A percentile compares a stretch with the other conserved stretches of the same genome.
These are phyloP conservation scores for Epizoanthus ramosus DNA, from an alignment of 92 coral and sea anemone genomes.

Conservation along the genomic window DNA sequence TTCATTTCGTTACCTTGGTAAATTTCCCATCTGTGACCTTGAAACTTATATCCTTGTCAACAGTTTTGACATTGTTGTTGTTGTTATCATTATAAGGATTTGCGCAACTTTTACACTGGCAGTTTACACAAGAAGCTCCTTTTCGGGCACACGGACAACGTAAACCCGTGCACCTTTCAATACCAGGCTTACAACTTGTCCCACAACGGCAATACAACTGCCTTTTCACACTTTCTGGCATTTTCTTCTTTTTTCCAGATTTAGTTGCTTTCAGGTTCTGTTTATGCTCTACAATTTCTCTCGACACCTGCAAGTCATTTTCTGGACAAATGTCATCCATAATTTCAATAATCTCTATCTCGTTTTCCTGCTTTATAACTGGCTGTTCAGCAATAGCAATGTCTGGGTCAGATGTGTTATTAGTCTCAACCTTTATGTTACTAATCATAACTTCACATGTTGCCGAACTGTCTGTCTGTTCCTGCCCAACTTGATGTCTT, in stretches of 20 bases:
- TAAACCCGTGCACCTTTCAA: conserved; percentile 57
- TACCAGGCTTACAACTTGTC: conserved; percentile 47
- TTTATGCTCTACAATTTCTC: background rate
- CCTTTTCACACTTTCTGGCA: conserved; percentile 45
- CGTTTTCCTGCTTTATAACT: background rate
- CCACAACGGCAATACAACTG: conserved; percentile 70
- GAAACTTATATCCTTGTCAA: no score
- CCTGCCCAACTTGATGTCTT: background rate
- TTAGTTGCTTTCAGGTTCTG: background rate
- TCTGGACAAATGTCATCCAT: background rate
- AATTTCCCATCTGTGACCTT: no score
- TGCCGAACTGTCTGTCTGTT: background rate
- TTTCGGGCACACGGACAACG: conserved; percentile 82
- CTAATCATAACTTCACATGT: background rate
- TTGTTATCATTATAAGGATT: conserved; percentile 83
- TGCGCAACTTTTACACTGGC: conserved; percentile 77
- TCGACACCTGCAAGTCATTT: background rate
- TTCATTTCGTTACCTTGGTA: no score
- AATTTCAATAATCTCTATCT: conserved; percentile 3
- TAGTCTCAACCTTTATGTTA: background rate
- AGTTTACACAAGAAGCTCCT: conserved; percentile 67
- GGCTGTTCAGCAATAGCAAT: background rate
- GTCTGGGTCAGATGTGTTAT: background rate
- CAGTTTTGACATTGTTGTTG: conserved; percentile 48
- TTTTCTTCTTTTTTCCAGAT: conserved; percentile 58